Base-by-base conservation (phyloP, 2,888 invertebrate species). In the Platycheirus albimanus region DNA sequence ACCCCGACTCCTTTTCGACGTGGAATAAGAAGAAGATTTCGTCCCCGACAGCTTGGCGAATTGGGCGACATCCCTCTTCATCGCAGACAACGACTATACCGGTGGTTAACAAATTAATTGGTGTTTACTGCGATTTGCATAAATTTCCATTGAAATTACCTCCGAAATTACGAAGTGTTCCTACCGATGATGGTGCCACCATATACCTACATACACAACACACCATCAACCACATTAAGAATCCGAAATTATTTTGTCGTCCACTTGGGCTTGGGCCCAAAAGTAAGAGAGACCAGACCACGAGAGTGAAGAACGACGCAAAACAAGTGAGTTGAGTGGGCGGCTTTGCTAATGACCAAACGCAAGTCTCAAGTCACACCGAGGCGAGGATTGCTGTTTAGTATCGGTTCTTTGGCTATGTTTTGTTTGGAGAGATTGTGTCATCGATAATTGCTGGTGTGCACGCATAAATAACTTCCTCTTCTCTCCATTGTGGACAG, bases 121-220 rank as follows among this genome's bases (percentile, higher is more conserved):
- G 78, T 78, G 83, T 83, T 83, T 83, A 83, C 83, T 83, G 83
- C 83, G 83, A 83, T 83, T 83, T 83, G 83, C 83, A 83, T 83
- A 83, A 83, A 83, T 83, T 83, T 83, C 83, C 83, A 83, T 83
- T 47, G 72, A 78, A 83, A 83, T 83, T 78, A 78, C 78, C 72
- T 69, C 63, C 78, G 72, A 67, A 72, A 78, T 72, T 83, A 52
- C 63, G 41, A 41, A 41, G 38, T 45, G 54, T 36, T 51, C 45
- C 56, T 64, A 38, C 33, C 67, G 61, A 64, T 70, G 49, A 38
- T 58, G 61, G 13, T 45, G 61, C 67, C 49, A 58, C 47, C 63
- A 56, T 41, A 45, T 36, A 7, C n/a, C n/a, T n/a, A n/a, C n/a
- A 19, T 24, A 28, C 13, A 19, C 7, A 38, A 3, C 5, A 63